Conservation (phyloP, 2,888 invertebrate genomes). For the Masnerella sp. region DNA sequence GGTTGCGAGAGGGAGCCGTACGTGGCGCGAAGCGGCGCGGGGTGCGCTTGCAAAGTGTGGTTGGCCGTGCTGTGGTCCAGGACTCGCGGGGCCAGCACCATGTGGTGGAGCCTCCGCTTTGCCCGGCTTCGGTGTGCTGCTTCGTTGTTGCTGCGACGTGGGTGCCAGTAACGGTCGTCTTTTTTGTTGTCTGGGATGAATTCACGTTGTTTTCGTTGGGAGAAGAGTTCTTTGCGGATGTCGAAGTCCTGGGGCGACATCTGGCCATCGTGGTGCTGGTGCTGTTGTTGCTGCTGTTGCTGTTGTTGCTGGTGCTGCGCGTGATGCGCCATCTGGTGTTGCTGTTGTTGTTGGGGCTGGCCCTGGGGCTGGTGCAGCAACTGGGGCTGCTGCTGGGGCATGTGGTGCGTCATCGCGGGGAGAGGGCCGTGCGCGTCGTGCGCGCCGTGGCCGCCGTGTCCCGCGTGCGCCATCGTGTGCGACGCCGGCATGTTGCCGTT, state of each 20-base stretch:
- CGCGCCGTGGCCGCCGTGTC: conserved; percentile 68
- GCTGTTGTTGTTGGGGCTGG: conserved; percentile 66
- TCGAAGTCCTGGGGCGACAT: conserved; percentile 74
- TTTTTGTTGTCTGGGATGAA: conserved; percentile 98
- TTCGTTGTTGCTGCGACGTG: conserved; percentile 96
- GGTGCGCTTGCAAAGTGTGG: conserved; percentile 83
- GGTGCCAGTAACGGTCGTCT: conserved; percentile 98
- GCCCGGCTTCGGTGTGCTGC: conserved; percentile 98
- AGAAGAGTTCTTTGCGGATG: conserved; percentile 89
- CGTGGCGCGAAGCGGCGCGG: conserved; percentile 76
- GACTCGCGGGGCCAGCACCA: conserved; percentile 96
- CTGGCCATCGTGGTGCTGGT: conserved; percentile 67
- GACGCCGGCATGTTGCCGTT: conserved; percentile 78
- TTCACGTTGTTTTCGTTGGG: conserved; percentile 95
- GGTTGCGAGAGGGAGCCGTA: no score
- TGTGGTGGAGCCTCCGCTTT: conserved; percentile 96
- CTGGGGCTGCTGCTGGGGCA: conserved; percentile 66
- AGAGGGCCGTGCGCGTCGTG: conserved; percentile 74
- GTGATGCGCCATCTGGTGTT: conserved; percentile 56
- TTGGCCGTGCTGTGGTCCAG: conserved; percentile 97
- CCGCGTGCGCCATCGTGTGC: conserved; percentile 75
- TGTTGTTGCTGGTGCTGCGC: conserved; percentile 67
- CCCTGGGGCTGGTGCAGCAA: conserved; percentile 66
- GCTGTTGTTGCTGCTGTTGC: conserved; percentile 63
- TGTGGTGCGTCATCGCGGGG: conserved; percentile 72